Base-by-base conservation (phyloP, 1,140 invertebrate genomes). In the Trichonephila inaurata region DNA sequence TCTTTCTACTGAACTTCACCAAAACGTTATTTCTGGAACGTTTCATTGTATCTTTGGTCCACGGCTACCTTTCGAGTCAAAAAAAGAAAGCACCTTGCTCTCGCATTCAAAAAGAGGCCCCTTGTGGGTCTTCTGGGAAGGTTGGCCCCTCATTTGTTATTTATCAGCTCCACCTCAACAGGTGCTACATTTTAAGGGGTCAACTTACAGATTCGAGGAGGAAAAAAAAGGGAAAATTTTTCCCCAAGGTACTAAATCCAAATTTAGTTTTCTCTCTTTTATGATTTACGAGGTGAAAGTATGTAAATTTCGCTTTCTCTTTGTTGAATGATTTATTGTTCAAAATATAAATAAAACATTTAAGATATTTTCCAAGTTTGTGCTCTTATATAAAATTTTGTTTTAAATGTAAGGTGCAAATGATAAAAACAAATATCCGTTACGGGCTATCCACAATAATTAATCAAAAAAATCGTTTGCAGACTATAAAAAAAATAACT, bases 21-120 rank as follows among this genome's bases (percentile, higher is more conserved):
- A 0, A 18, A n/a, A 40, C 12, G n/a, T 77, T 24, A 1, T 0
- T 10, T 51, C 51, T 51, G 5, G 7, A 10, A 12, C 51, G 7
- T 51, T 51, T 51, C 51, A 51, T 51, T 51, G 3, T 51, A 51
- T 77, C 24, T 51, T 21, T 33, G 16, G 77, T n/a, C 82, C 51
- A 44, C 51, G n/a, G 21, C 82, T 51, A 12, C 19, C n/a, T 51
- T 24, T 83, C 21, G 21, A 16, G 21, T 7, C 5, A 83, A 51
- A n/a, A 83, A 58, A n/a, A 51, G 69, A 72, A 40, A 77, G 72
- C 72, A 77, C 72, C 72, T 77, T 77, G 72, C 72, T 77, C 28
- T 5, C n/a, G 4, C 72, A 77, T 77, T 77, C 72, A 77, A 7
- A 19, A 33, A 40, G 72, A 40, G 72, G 72, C 72, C 72, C 72